A percentile compares a stretch with the other conserved stretches of the same genome.
Evolutionary conservation across 2,888 invertebrate genomes (phyloP).

Genomic region (Temnothorax unifasciatus): DNA sequence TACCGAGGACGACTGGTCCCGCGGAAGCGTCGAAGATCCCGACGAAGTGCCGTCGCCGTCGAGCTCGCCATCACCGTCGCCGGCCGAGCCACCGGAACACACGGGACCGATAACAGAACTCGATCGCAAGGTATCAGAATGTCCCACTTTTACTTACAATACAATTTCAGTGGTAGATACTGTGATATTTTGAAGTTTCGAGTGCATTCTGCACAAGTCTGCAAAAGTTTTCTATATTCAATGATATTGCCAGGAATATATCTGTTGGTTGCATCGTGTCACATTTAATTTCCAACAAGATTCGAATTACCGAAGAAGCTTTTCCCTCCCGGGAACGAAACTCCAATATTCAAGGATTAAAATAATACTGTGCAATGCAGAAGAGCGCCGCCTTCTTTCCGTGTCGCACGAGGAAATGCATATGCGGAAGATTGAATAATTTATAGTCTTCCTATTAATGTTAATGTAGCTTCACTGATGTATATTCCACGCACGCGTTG

Average conservation of each 20-base stretch:
- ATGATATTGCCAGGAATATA: background rate
- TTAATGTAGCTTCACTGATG: constrained; percentile 17
- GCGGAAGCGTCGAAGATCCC: constrained; percentile 90
- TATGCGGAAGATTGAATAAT: constrained; percentile 45
- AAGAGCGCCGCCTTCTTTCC: background rate
- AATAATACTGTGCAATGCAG: background rate
- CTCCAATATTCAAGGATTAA: background rate
- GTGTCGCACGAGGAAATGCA: constrained; percentile 4
- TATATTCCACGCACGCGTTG: background rate
- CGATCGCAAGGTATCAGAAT: constrained; percentile 88
- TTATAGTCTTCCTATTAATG: constrained; percentile 40
- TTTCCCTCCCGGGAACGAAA: background rate
- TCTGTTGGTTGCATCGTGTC: background rate
- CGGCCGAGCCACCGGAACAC: constrained; percentile 84
- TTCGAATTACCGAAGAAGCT: background rate
- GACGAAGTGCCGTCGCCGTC: constrained; percentile 87
- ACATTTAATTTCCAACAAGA: background rate
- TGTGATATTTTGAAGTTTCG: background rate
- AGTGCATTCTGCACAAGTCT: background rate
- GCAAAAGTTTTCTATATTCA: background rate
- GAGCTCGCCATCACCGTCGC: constrained; percentile 77
- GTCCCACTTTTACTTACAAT: background rate
- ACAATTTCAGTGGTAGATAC: background rate
- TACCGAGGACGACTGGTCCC: constrained; percentile 91
- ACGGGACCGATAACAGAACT: constrained; percentile 88